Evolutionary conservation across 2,797 vertebrate species (phyloP).

Genomic region (Xiphorhynchus erythropygius): DNA sequence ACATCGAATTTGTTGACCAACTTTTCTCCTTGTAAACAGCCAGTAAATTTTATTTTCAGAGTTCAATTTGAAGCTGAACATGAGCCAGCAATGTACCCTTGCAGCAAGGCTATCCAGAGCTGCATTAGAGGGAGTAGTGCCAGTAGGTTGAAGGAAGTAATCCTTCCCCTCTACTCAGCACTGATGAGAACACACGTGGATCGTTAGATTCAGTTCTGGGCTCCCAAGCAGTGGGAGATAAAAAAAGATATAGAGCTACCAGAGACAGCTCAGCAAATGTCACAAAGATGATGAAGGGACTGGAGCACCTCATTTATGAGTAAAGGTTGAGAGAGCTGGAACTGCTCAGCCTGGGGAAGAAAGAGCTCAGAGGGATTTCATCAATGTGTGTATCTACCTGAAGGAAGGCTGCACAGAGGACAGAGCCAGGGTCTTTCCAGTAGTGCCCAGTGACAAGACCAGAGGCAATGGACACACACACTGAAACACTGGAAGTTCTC

Average conservation of each 20-base stretch:
- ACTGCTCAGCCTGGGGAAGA: neutral
- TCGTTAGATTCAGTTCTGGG: neutral
- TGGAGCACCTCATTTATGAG: neutral
- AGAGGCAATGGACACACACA: neutral
- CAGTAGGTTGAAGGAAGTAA: neutral
- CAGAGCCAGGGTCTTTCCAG: neutral
- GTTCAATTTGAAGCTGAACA: neutral
- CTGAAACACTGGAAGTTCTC: neutral
- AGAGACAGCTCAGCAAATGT: neutral
- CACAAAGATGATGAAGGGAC: neutral
- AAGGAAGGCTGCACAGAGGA: neutral
- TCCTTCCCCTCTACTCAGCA: neutral
- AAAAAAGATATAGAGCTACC: neutral
- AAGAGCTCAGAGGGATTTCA: neutral
- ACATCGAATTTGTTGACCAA: neutral
- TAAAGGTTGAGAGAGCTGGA: neutral
- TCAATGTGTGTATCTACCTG: too few species aligned
- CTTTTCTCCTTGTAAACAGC: neutral
- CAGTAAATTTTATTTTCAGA: neutral
- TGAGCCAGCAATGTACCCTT: neutral
- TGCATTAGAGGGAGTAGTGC: neutral
- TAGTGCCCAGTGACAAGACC: too few species aligned
- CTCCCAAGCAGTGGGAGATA: neutral
- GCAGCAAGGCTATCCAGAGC: neutral
- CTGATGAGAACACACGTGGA: neutral